A percentile compares a stretch with the other conserved stretches of the same genome.
phyloP scores from a whole-genome alignment of 2,113 vertebrate species.

The Equus przewalskii region DNA sequence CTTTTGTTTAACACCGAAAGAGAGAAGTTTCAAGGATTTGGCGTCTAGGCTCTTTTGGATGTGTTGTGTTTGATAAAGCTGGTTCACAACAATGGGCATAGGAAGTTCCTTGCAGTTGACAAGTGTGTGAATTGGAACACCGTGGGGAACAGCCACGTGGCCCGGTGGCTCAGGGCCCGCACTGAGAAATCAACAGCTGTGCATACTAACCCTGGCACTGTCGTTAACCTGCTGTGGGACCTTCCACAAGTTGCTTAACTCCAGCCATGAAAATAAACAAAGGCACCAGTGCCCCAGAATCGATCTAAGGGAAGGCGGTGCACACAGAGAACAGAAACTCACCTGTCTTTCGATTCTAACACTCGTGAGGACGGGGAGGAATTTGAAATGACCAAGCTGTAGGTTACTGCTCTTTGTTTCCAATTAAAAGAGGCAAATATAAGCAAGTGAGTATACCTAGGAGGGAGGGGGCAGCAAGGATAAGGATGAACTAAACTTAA shows the following conservation, averaged over 20 bases:
- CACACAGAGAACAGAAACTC: not conserved
- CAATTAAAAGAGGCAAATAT: not conserved
- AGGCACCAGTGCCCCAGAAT: not conserved
- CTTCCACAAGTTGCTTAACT: slow-evolving; percentile 54
- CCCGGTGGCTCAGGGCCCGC: not conserved
- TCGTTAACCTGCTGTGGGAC: slow-evolving; percentile 47
- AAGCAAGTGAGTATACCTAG: not conserved
- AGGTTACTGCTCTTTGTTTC: not conserved
- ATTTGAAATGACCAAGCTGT: not conserved
- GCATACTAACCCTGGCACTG: not conserved
- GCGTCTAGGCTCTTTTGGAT: not conserved
- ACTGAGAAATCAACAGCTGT: slow-evolving; percentile 65
- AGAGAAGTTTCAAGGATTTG: not conserved
- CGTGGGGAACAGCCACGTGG: not conserved
- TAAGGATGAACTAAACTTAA: not conserved
- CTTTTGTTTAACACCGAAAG: not conserved
- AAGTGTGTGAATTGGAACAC: slow-evolving; percentile 26
- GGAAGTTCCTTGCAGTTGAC: not conserved
- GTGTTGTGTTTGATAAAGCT: not conserved
- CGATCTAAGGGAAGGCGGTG: not conserved
- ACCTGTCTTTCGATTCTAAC: not conserved
- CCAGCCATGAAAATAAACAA: slow-evolving; percentile 72
- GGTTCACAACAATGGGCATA: not conserved
- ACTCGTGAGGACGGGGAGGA: not conserved
- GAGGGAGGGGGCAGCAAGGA: not conserved